Percentiles rank a stretch among this genome's conserved stretches.
Evolutionary conservation across 2,888 invertebrate genomes (phyloP).

Genomic region (Stomorhina lunata): DNA sequence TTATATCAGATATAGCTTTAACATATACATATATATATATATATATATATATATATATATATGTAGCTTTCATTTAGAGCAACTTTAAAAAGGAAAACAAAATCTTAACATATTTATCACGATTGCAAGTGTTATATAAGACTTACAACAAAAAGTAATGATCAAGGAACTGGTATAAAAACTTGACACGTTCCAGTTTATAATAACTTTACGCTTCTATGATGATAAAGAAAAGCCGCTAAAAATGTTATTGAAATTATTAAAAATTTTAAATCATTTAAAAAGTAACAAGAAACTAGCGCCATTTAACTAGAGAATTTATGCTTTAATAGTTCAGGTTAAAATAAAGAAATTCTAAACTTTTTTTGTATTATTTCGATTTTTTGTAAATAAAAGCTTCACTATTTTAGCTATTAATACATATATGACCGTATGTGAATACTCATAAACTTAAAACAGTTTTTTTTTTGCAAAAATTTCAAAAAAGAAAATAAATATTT

Average conservation of each 20-base stretch:
- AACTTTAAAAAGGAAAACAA: too few species aligned
- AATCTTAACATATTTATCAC: constrained; percentile 1
- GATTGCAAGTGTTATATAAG: background rate
- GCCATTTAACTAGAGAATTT: constrained; percentile 31
- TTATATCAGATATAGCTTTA: too few species aligned
- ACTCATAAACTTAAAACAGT: constrained; percentile 47
- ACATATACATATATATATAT: too few species aligned
- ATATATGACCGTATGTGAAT: constrained; percentile 43
- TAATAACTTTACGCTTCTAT: background rate
- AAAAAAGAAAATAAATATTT: background rate
- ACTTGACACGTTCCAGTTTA: constrained; percentile 35
- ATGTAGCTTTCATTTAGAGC: too few species aligned
- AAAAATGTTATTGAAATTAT: constrained; percentile 19
- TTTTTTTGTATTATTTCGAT: constrained; percentile 18
- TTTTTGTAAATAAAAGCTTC: background rate
- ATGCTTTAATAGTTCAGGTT: constrained; percentile 16
- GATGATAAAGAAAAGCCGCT: constrained; percentile 47
- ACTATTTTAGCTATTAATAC: constrained; percentile 38
- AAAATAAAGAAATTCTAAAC: constrained; percentile 7
- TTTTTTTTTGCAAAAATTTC: constrained; percentile 12
- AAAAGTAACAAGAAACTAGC: background rate
- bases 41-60: too few species aligned
- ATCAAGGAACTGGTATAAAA: background rate
- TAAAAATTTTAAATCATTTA: background rate
- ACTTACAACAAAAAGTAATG: background rate